Conservation (phyloP, 2,888 invertebrate species). For the Timema cristinae region DNA sequence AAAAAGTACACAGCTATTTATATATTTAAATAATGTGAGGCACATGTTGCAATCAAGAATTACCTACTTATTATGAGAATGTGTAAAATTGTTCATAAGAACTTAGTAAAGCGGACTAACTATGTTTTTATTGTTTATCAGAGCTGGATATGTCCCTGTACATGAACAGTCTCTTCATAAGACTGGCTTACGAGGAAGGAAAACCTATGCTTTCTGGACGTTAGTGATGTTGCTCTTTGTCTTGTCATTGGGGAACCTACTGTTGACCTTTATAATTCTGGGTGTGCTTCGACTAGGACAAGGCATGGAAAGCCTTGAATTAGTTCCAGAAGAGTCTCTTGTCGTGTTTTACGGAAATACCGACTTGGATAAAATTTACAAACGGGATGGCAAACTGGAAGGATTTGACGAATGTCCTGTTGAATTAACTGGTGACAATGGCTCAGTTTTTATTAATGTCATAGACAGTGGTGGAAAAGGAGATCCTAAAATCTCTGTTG, state of each 20-base stretch:
- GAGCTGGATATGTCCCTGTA: conserved; percentile 35
- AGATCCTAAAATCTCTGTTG: conserved; percentile 49
- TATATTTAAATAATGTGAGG: too few species aligned
- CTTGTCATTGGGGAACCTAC: conserved; percentile 69
- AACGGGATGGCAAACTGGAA: conserved; percentile 63
- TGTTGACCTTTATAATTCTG: conserved; percentile 75
- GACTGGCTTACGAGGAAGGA: conserved; percentile 49
- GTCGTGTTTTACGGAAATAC: conserved; percentile 75
- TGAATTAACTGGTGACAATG: conserved; percentile 46
- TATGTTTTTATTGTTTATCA: conserved; percentile 24
- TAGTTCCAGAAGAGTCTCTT: conserved; percentile 67
- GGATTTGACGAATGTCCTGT: conserved; percentile 55
- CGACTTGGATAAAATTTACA: conserved; percentile 71
- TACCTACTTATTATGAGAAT: too few species aligned
- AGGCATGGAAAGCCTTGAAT: conserved; percentile 81
- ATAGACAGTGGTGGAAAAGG: conserved; percentile 36
- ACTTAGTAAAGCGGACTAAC: background rate
- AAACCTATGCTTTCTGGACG: conserved; percentile 73
- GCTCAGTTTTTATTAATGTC: conserved; percentile 42
- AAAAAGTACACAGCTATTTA: too few species aligned
- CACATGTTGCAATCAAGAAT: too few species aligned
- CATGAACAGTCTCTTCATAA: conserved; percentile 43
- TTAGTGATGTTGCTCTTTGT: conserved; percentile 65
- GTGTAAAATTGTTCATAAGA: too few species aligned
- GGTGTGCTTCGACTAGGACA: conserved; percentile 71